Percentiles rank a stretch among this genome's conserved stretches.
These are phyloP conservation scores for Dascillus cervinus DNA, from an alignment of 2,888 invertebrate species.

Conservation along the genomic window DNA sequence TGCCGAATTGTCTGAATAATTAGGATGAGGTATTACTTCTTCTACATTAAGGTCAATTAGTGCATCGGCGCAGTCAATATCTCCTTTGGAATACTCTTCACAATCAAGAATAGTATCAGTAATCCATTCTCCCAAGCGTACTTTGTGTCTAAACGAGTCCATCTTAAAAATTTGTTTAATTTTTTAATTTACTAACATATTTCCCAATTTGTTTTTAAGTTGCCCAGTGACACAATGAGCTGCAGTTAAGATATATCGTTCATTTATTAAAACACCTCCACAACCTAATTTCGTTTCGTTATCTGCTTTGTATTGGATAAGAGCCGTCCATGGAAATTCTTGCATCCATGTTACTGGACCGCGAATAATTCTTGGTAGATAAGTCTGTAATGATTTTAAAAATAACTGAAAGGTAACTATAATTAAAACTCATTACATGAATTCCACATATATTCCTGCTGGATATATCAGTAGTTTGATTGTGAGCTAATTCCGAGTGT, in stretches of 20 bases:
- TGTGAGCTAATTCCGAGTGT: no score
- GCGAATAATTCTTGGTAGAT: no score
- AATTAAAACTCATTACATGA: no score
- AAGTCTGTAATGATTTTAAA: no score
- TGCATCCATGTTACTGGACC: no score
- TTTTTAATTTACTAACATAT: no score
- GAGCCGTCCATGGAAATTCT: constrained; percentile 41
- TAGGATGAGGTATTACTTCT: neutral
- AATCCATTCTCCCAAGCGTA: neutral
- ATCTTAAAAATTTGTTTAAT: no score
- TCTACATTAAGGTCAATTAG: neutral
- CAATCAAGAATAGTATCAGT: neutral
- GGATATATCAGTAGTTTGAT: constrained; percentile 5
- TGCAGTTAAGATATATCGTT: constrained; percentile 41
- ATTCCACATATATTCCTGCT: constrained; percentile 5
- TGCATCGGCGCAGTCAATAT: neutral
- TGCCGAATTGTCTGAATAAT: constrained; percentile 13
- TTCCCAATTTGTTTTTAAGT: no score
- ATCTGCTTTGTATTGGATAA: constrained; percentile 36
- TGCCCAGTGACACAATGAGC: constrained; percentile 43
- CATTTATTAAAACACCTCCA: constrained; percentile 42
- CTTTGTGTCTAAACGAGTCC: neutral
- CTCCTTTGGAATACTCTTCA: no score
- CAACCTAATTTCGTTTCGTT: constrained; percentile 24
- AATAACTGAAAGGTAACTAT: no score